A percentile compares a stretch with the other conserved stretches of the same genome.
phyloP scores from a whole-genome alignment of 2,888 invertebrate species.

The Physocephala rufipes region DNA sequence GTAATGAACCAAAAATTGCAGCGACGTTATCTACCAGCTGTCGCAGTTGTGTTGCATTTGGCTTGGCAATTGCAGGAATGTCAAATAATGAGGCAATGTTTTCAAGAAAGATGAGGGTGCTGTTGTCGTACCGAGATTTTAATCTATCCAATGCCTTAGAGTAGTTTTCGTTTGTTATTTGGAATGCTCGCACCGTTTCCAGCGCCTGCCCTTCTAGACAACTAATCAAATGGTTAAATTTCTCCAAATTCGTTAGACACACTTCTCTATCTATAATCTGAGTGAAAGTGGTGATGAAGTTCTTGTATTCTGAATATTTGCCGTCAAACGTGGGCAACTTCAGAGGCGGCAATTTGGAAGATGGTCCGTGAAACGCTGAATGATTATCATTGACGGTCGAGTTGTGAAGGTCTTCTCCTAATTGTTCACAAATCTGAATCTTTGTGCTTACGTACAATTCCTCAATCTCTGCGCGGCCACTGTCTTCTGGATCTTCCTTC shows the following conservation, averaged over 20 bases:
- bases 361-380: background rate
- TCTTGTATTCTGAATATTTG: constrained; percentile 31
- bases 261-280: constrained; percentile 28
- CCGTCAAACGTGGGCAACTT: constrained; percentile 21
- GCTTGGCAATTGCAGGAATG: constrained; percentile 19
- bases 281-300: constrained; percentile 28
- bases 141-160: constrained; percentile 28
- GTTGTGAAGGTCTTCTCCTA: constrained; percentile 7
- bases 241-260: constrained; percentile 25
- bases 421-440: constrained; percentile 13
- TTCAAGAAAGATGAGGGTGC: constrained; percentile 16
- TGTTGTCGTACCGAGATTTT: constrained; percentile 16
- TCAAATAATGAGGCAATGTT: constrained; percentile 22
- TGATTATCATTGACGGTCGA: too few relatives aligned
- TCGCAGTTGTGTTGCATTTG: constrained; percentile 24
- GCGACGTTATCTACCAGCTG: constrained; percentile 30
- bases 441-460: constrained; percentile 24
- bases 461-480: constrained; percentile 19
- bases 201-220: constrained; percentile 21
- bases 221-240: constrained; percentile 7
- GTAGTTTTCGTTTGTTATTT: constrained; percentile 33
- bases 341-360: constrained; percentile 28
- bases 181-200: constrained; percentile 23
- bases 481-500: constrained; percentile 14
- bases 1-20: constrained; percentile 30